Conservation (phyloP, 2,113 vertebrate genomes). For the Merops nubicus region DNA sequence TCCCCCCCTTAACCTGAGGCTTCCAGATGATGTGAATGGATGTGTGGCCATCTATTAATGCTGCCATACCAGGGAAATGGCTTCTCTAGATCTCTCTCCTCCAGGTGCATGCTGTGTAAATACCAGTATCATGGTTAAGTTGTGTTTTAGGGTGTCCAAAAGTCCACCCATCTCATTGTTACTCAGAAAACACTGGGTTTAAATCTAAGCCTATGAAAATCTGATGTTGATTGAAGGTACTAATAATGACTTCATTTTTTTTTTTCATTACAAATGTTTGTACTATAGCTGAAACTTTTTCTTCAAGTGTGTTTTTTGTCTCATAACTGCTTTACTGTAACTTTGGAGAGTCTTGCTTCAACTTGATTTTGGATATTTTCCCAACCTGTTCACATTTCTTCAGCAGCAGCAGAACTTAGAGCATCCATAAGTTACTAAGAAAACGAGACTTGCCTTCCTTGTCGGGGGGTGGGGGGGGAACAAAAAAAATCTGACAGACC, state of each 20-base stretch:
- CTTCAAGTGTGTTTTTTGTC: neutral
- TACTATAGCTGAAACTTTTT: neutral
- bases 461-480: neutral
- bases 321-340: neutral
- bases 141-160: neutral
- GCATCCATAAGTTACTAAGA: constrained; percentile 67
- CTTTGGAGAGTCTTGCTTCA: constrained; percentile 7
- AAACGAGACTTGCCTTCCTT: neutral
- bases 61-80: neutral
- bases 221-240: neutral
- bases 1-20: no score
- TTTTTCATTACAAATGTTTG: neutral
- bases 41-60: neutral
- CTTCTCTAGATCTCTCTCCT: neutral
- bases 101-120: neutral
- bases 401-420: constrained; percentile 72
- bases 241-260: neutral
- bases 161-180: neutral
- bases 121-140: neutral
- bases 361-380: neutral
- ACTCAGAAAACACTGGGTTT: neutral
- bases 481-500: constrained; percentile 59
- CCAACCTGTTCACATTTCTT: constrained; percentile 52
- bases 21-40: neutral
- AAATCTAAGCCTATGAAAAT: neutral